phyloP scores from a whole-genome alignment of 2,113 vertebrate genomes.

The Lota lota region DNA sequence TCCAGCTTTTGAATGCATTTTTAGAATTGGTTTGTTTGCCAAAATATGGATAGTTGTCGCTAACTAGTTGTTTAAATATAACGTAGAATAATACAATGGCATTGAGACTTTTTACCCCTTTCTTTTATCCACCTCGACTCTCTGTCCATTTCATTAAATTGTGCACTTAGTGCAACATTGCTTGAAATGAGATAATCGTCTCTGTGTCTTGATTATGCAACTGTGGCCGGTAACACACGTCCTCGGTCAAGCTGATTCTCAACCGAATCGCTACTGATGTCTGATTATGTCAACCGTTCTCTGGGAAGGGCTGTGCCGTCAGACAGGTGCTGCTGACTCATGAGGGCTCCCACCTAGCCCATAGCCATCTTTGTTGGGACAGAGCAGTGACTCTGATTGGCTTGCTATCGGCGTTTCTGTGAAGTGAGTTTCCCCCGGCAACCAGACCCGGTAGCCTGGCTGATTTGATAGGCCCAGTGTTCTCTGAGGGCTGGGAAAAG shows the following conservation, averaged over 20 bases:
- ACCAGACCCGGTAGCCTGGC: constrained; percentile 55
- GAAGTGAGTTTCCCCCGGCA: constrained; percentile 62
- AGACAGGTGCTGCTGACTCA: constrained; percentile 48
- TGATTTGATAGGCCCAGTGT: constrained; percentile 43
- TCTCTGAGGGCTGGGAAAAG: constrained; percentile 34
- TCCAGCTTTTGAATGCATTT: not conserved
- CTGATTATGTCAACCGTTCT: no score
- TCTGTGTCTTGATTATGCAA: not conserved
- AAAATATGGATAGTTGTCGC: no score
- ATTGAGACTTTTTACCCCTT: no score
- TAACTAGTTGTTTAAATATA: no score
- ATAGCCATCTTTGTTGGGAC: constrained; percentile 44
- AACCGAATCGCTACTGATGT: constrained; percentile 11
- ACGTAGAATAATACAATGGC: no score
- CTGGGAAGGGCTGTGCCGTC: constrained; percentile 3
- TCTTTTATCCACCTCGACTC: no score
- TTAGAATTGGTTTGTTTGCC: not conserved
- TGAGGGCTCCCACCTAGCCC: constrained; percentile 42
- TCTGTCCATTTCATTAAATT: not conserved
- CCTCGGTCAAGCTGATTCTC: constrained; percentile 12
- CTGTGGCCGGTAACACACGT: not conserved
- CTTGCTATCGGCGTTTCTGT: constrained; percentile 30
- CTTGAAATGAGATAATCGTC: not conserved
- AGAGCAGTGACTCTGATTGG: constrained; percentile 50
- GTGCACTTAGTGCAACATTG: not conserved